These are phyloP conservation scores for Heliconius hermathena DNA, from an alignment of 1,140 invertebrate species.

Conservation along the genomic window DNA sequence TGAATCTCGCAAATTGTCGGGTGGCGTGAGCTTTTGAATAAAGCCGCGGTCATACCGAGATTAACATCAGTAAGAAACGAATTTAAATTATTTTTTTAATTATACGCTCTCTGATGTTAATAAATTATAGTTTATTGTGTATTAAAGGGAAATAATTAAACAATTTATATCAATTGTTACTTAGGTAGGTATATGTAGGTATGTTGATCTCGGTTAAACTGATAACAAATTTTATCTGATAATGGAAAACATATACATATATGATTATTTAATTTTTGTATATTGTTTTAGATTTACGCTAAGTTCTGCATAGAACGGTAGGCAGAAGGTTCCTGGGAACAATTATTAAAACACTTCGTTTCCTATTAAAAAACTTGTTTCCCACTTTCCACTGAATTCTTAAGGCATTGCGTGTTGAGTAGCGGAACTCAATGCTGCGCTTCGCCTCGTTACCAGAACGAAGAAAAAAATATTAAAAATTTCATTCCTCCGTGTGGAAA, in stretches of 20 bases:
- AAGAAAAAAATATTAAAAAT: too few species aligned
- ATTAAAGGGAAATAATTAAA: constrained; percentile 4
- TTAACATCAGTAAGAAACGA: constrained; percentile 11
- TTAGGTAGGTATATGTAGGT: too few species aligned
- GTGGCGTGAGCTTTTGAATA: constrained; percentile 25
- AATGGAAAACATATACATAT: too few species aligned
- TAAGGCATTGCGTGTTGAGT: background rate
- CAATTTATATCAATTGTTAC: background rate
- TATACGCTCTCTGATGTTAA: background rate
- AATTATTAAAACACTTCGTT: background rate
- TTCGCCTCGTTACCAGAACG: background rate
- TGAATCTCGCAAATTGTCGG: constrained; percentile 31
- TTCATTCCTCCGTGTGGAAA: too few species aligned
- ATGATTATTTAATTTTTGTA: too few species aligned
- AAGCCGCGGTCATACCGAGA: constrained; percentile 15
- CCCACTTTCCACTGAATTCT: background rate
- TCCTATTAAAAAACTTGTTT: background rate
- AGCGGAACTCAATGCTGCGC: background rate
- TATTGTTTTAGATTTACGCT: too few species aligned
- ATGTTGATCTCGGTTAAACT: background rate
- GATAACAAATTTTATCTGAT: background rate
- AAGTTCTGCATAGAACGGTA: too few species aligned
- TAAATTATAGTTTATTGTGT: constrained; percentile 9
- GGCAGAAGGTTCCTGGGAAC: too few species aligned
- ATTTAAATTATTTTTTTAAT: constrained; percentile 15